Evolutionary conservation across 2,888 invertebrate species (phyloP), one percentile per base, ranked within the genome.

Genomic region (Callyntrura sp.): DNA sequence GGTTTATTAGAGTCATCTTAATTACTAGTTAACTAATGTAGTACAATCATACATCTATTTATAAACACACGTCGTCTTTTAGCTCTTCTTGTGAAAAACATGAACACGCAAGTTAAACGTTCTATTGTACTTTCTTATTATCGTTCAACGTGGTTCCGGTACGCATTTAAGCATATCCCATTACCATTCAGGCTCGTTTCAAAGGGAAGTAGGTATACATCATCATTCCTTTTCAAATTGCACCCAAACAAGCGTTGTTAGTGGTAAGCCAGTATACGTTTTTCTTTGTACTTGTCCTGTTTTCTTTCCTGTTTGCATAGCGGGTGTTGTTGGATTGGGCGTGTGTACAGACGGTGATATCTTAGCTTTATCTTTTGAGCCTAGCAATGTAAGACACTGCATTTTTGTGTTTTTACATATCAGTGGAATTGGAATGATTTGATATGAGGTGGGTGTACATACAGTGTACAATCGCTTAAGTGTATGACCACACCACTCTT

Each of bases 1-100:
- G n/a, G n/a, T n/a, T n/a, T n/a, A n/a, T n/a, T n/a, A n/a, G n/a
- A n/a, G n/a, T n/a, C n/a, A n/a, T n/a, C 2, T 35, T 78, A 55
- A 78, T 78, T 78, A 78, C 25, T 78, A 35, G 55, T 78, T 78
- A 28, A 14, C 45, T 45, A 45, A 73, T 45, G 43, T 43, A 20
- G 45, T 23, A 48, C n/a, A 60, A 60, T 17, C 3, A 73, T 20
- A n/a, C 35, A n/a, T 68, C 62, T 62, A 62, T 62, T 62, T 25
- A 62, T 62, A 25, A 60, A 60, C 23, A 60, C 23, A 23, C 9
- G 11, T 17, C 3, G 6, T 25, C 12, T 28, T 25, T 45, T 20
- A 68, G 20, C 4, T 65, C 35, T 65, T 23, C 65, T 43, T 14
- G 1, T n/a, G n/a, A n/a, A n/a, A n/a, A n/a, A n/a, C n/a, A n/a